phyloP scores from a whole-genome alignment of 2,113 vertebrate species.

The Lophotis ruficrista region DNA sequence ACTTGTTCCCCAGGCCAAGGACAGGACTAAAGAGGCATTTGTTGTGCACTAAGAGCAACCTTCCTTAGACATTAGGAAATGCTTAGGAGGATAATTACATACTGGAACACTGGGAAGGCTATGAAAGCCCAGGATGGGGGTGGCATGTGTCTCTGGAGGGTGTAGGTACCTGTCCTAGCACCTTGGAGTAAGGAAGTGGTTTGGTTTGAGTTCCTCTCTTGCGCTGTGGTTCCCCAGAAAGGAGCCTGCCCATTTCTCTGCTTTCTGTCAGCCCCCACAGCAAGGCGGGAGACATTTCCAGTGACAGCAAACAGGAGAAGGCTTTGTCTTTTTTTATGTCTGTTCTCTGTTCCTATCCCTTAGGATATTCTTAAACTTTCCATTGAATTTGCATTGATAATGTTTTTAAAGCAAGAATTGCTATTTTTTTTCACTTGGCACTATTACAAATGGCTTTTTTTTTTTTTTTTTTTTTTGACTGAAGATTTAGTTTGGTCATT shows the following conservation, averaged over 20 bases:
- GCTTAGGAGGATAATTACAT: not conserved
- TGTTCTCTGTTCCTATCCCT: not conserved
- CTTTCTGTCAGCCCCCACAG: not conserved
- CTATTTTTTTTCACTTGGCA: not conserved
- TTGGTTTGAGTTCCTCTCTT: not conserved
- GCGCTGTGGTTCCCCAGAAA: not conserved
- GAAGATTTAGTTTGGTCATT: not conserved
- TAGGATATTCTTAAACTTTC: not conserved
- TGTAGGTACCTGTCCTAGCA: not conserved
- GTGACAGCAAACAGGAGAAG: not conserved
- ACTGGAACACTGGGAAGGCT: not conserved
- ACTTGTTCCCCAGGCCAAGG: not conserved
- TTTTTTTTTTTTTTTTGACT: not conserved
- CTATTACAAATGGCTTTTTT: not conserved
- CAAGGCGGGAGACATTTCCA: not conserved
- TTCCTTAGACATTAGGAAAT: not conserved
- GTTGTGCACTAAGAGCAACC: not conserved
- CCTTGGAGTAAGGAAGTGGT: not conserved
- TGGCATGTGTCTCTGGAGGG: not conserved
- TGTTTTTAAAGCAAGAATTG: not conserved
- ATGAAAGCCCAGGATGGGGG: not conserved
- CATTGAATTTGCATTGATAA: not conserved
- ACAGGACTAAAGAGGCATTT: not conserved
- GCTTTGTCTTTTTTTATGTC: not conserved
- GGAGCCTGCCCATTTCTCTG: not conserved